These are phyloP conservation scores for Hypotaenidia okinawae DNA, from an alignment of 2,797 vertebrate species.

Conservation along the genomic window DNA sequence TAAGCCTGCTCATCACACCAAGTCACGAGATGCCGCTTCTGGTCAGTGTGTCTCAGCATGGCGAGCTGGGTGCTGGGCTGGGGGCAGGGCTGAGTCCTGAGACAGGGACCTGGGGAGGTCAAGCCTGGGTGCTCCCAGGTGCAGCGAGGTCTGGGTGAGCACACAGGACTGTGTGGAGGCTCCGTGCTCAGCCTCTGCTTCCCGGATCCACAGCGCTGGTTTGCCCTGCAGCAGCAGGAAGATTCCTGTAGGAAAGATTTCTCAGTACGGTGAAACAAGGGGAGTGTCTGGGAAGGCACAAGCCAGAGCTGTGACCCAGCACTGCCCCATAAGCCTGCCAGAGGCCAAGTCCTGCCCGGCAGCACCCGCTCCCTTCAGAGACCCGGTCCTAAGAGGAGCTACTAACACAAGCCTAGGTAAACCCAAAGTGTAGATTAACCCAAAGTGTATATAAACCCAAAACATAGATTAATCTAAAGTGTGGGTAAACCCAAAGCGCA, in stretches of 20 bases:
- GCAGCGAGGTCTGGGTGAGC: background rate
- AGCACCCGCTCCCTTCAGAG: background rate
- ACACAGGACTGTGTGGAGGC: background rate
- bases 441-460: background rate
- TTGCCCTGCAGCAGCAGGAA: no score
- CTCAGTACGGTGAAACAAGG: no score
- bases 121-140: background rate
- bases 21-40: background rate
- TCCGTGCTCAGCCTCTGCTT: no score
- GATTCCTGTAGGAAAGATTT: background rate
- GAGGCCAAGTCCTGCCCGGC: background rate
- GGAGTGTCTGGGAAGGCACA: no score
- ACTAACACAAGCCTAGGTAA: no score
- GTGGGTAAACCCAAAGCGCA: background rate
- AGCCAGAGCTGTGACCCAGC: no score
- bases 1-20: rapidly evolving
- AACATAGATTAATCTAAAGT: no score
- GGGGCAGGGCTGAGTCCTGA: background rate
- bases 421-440: background rate
- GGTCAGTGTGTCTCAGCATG: rapidly evolving
- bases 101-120: background rate
- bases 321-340: no score
- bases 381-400: background rate
- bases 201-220: background rate
- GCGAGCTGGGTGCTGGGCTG: rapidly evolving